Evolutionary conservation across 1,140 invertebrate genomes (phyloP).

Genomic region (Asobara japonica): DNA sequence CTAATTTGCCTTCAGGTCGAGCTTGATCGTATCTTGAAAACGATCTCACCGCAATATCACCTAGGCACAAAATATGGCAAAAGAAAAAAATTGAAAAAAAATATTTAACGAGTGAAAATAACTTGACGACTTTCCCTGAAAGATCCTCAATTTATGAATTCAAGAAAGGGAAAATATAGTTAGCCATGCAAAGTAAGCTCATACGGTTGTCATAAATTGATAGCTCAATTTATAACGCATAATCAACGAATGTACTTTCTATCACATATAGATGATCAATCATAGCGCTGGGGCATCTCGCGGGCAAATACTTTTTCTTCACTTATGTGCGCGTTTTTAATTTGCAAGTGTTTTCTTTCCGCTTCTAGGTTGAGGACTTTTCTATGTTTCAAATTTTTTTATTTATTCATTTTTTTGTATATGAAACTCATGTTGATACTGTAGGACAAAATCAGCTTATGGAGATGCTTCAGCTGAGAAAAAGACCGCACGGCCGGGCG

Average conservation of each 20-base stretch:
- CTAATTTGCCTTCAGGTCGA: too few relatives aligned
- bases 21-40: too few relatives aligned
- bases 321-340: background rate
- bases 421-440: too few relatives aligned
- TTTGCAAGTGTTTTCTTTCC: too few relatives aligned
- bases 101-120: background rate
- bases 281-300: background rate
- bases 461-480: too few relatives aligned
- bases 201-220: background rate
- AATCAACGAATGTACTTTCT: background rate
- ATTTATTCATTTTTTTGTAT: background rate
- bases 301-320: slow-evolving; percentile 8
- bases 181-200: background rate
- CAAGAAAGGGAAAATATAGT: background rate
- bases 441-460: too few relatives aligned
- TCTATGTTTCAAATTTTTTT: background rate
- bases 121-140: background rate
- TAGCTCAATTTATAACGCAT: background rate
- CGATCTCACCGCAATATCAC: too few relatives aligned
- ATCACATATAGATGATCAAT: background rate
- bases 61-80: too few relatives aligned
- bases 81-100: background rate
- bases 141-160: background rate
- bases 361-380: too few relatives aligned
- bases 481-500: too few relatives aligned